Evolutionary conservation across 2,797 vertebrate species (phyloP).

Genomic region (Hafferia zeledoni): DNA sequence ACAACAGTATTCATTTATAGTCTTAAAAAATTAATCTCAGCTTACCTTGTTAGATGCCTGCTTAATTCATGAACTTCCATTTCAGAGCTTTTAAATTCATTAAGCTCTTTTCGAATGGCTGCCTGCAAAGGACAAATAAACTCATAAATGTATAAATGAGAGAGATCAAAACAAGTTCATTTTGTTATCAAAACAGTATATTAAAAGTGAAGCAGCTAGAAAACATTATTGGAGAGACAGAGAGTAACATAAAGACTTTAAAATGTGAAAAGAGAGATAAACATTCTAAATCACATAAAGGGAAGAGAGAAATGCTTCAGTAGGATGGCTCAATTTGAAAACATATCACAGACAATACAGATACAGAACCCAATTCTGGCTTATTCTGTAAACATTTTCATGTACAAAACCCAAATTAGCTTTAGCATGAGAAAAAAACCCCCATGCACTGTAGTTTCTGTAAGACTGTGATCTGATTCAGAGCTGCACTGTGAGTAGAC

Average conservation of each 20-base stretch:
- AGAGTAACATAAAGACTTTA: neutral
- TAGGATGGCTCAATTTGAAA: neutral
- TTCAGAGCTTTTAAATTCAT: slow-evolving; percentile 99
- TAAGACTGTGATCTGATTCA: neutral
- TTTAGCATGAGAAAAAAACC: neutral
- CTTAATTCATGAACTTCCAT: slow-evolving; percentile 99
- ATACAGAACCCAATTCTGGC: neutral
- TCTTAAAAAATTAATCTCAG: slow-evolving; percentile 11
- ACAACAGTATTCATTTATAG: neutral
- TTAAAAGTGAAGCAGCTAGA: neutral
- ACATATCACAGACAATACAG: neutral
- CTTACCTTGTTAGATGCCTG: slow-evolving; percentile 98
- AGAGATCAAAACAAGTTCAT: neutral
- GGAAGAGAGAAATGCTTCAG: neutral
- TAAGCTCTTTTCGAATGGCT: slow-evolving; percentile 98
- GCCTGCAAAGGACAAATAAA: slow-evolving; percentile 83
- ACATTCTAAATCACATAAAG: neutral
- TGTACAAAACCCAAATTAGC: neutral
- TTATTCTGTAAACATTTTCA: neutral
- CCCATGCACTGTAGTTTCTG: neutral
- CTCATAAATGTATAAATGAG: neutral
- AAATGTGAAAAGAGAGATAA: slow-evolving; percentile 8
- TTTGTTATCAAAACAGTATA: neutral
- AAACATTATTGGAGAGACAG: neutral
- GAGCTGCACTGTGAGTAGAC: neutral